phyloP scores from a whole-genome alignment of 2,113 vertebrate species.

The Turnix velox region DNA sequence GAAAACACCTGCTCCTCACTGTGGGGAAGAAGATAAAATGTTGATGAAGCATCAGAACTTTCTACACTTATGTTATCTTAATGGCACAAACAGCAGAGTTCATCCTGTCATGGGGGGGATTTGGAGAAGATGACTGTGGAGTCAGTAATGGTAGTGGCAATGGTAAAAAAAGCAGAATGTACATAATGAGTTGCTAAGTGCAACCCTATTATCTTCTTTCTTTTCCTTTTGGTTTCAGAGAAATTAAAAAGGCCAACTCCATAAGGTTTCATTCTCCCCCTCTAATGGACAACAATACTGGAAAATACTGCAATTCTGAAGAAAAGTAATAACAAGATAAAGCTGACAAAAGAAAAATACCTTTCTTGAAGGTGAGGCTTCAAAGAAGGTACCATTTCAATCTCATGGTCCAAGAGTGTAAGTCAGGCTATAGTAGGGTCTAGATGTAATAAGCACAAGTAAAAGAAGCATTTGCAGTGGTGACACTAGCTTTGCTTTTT shows the following conservation, averaged over 20 bases:
- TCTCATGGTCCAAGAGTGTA: neutral
- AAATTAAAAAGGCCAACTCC: neutral
- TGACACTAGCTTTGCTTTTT: neutral
- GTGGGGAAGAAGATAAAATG: neutral
- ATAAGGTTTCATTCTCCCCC: neutral
- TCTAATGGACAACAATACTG: neutral
- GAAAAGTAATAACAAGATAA: neutral
- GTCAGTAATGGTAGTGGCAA: neutral
- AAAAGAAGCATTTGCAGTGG: neutral
- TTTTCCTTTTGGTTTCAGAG: neutral
- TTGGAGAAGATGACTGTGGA: neutral
- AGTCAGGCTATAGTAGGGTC: neutral
- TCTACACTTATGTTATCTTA: neutral
- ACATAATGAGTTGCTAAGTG: neutral
- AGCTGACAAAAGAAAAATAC: neutral
- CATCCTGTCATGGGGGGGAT: neutral
- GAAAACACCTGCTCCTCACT: neutral
- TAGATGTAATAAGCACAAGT: neutral
- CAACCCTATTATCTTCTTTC: neutral
- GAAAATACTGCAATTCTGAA: neutral
- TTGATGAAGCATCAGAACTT: neutral
- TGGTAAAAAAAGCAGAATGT: neutral
- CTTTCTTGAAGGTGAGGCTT: neutral
- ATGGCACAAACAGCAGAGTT: neutral
- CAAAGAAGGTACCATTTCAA: neutral